These are phyloP conservation scores for Scaeva pyrastri DNA, from an alignment of 2,888 invertebrate species.

Conservation along the genomic window DNA sequence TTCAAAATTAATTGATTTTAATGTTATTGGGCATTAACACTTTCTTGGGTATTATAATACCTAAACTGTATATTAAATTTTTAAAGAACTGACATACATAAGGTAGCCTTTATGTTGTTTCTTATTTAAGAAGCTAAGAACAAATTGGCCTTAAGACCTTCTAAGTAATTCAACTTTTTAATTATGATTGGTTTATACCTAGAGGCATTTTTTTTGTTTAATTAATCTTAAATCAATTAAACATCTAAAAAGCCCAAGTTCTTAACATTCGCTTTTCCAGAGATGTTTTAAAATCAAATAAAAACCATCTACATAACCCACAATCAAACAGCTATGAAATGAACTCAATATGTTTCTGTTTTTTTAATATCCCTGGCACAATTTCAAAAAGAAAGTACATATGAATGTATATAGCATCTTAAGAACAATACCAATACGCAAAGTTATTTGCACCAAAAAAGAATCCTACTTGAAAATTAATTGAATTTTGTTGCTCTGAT, in stretches of 20 bases:
- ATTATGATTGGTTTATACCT: no score
- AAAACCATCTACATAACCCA: background rate
- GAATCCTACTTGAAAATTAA: background rate
- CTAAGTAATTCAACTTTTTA: no score
- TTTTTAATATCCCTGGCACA: conserved; percentile 36
- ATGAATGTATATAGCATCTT: background rate
- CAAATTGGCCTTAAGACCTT: no score
- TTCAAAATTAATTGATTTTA: conserved; percentile 17
- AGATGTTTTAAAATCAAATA: background rate
- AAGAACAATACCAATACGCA: conserved; percentile 28
- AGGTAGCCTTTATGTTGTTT: no score
- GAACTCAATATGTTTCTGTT: background rate
- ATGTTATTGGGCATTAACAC: conserved; percentile 1
- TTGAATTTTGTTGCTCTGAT: background rate
- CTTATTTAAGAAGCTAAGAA: no score
- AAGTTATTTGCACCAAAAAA: background rate
- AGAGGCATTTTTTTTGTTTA: no score
- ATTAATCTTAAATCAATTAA: no score
- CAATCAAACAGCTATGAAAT: background rate
- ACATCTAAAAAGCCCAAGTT: no score
- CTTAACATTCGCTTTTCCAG: no score
- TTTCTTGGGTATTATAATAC: no score
- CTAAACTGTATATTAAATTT: background rate
- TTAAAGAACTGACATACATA: no score
- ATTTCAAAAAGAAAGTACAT: background rate